These are phyloP conservation scores for Drosophila percnosoma DNA, from an alignment of 2,888 invertebrate species.

Conservation along the genomic window DNA sequence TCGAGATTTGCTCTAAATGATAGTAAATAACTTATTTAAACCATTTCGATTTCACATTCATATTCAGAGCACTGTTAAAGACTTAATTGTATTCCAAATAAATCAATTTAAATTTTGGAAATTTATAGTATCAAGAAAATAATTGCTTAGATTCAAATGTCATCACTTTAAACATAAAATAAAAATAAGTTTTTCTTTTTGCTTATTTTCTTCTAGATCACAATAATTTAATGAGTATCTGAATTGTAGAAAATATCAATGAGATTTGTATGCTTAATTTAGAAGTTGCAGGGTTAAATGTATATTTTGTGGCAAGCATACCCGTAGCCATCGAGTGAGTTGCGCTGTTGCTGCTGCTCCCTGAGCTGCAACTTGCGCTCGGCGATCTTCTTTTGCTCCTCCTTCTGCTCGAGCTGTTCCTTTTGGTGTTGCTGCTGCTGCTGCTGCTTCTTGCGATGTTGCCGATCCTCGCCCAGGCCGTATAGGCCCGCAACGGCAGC, in stretches of 20 bases:
- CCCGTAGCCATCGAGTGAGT: slow-evolving; percentile 83
- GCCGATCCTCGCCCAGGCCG: slow-evolving; percentile 91
- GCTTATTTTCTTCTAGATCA: no score
- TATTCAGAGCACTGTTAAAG: no score
- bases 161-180: no score
- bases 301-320: slow-evolving; percentile 41
- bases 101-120: background rate
- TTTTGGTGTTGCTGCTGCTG: slow-evolving; percentile 86
- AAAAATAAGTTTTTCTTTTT: no score
- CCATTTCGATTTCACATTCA: background rate
- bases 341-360: slow-evolving; percentile 74
- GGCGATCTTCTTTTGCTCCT: slow-evolving; percentile 83
- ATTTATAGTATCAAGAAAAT: background rate
- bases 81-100: background rate
- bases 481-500: slow-evolving; percentile 92
- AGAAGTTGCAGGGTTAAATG: background rate
- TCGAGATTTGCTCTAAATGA: background rate
- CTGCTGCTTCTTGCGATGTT: slow-evolving; percentile 84
- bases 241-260: background rate
- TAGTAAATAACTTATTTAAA: background rate
- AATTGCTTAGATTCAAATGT: background rate
- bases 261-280: background rate
- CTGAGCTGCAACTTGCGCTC: slow-evolving; percentile 79
- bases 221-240: no score
- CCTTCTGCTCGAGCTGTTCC: slow-evolving; percentile 87